Percentiles rank a stretch among this genome's conserved stretches.
phyloP scores from a whole-genome alignment of 2,113 vertebrate species.

The Lipotes vexillifer region DNA sequence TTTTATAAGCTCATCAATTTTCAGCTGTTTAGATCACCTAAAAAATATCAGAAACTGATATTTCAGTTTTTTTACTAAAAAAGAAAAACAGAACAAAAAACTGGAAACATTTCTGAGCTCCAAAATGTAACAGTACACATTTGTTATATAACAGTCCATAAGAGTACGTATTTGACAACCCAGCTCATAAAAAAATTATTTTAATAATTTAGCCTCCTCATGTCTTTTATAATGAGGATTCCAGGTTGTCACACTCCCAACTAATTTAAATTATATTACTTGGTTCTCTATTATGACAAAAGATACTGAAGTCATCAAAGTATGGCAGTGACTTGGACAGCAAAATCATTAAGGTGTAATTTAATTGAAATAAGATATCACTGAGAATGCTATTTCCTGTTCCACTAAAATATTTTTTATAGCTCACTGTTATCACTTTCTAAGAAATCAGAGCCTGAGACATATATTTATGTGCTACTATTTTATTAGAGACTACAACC shows the following conservation, averaged over 20 bases:
- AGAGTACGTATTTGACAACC: background rate
- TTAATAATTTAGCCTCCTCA: background rate
- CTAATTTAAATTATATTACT: background rate
- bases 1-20: background rate
- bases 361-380: background rate
- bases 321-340: background rate
- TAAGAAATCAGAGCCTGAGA: background rate
- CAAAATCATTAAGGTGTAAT: background rate
- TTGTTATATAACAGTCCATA: background rate
- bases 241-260: background rate
- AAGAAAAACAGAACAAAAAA: background rate
- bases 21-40: background rate
- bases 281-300: background rate
- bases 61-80: background rate
- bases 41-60: background rate
- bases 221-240: background rate
- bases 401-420: background rate
- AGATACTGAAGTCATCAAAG: background rate
- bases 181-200: background rate
- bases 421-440: background rate
- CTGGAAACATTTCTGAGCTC: background rate
- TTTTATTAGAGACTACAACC: background rate
- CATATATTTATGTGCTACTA: background rate
- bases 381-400: background rate
- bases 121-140: background rate